A percentile compares a stretch with the other conserved stretches of the same genome.
Conservation (phyloP, 2,797 vertebrate genomes). For the Enteromius fasciolatus region DNA sequence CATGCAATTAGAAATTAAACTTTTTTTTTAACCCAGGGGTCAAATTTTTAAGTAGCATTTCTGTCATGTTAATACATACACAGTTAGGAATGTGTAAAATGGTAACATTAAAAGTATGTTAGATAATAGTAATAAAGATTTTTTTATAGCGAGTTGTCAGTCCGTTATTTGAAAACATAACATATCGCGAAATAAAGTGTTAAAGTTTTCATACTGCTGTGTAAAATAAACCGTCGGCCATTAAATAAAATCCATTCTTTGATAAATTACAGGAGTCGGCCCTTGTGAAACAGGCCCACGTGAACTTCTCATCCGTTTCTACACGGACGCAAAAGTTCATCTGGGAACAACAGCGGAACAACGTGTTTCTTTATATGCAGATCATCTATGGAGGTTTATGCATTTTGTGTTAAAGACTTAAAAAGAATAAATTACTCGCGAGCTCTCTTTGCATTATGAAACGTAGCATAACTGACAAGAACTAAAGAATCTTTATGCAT, state of each 20-base stretch:
- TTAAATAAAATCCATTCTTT: not conserved
- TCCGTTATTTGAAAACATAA: not conserved
- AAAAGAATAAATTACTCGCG: conserved; percentile 1
- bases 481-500: not conserved
- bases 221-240: not conserved
- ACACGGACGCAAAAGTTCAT: not conserved
- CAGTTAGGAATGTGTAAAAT: not conserved
- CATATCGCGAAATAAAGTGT: not conserved
- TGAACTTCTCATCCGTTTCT: not conserved
- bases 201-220: too few relatives aligned
- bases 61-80: too few relatives aligned
- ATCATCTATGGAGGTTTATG: not conserved
- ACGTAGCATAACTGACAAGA: not conserved
- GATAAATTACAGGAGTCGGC: not conserved
- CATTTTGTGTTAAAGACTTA: not conserved
- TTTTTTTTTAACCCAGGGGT: not conserved
- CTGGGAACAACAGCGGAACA: not conserved
- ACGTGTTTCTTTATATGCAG: not conserved
- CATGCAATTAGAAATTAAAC: not conserved
- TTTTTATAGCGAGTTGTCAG: not conserved
- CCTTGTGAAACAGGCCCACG: not conserved
- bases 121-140: not conserved
- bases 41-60: not conserved
- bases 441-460: not conserved
- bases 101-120: too few relatives aligned